phyloP scores from a whole-genome alignment of 2,113 vertebrate genomes.

The Bostrychus sinensis region DNA sequence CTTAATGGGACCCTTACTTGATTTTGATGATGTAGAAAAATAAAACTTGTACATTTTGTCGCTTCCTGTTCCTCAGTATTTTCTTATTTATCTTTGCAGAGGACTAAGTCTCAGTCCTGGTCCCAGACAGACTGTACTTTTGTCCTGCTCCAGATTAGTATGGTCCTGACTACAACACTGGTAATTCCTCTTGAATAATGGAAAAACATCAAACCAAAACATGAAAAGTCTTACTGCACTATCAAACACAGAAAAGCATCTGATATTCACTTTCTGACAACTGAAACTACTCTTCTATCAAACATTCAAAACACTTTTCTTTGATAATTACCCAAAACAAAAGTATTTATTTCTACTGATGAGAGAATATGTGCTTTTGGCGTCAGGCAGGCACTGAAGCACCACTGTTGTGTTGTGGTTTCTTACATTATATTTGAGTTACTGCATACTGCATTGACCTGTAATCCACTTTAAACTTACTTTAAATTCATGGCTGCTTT shows the following conservation, averaged over 20 bases:
- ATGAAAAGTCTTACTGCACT: too few relatives aligned
- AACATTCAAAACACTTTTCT: constrained; percentile 20
- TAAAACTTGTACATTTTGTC: too few relatives aligned
- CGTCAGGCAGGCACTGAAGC: constrained; percentile 53
- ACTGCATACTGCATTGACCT: constrained; percentile 13
- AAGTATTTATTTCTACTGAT: constrained; percentile 7
- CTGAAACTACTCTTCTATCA: constrained; percentile 5
- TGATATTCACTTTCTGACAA: constrained; percentile 37
- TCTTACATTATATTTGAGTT: constrained; percentile 1
- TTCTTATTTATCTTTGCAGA: too few relatives aligned
- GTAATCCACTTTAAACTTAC: neutral
- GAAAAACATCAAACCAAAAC: too few relatives aligned
- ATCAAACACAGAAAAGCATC: constrained; percentile 13
- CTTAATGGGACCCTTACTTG: too few relatives aligned
- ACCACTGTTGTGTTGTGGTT: constrained; percentile 35
- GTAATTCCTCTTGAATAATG: constrained; percentile 32
- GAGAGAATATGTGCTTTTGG: constrained; percentile 28
- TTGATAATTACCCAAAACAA: constrained; percentile 14
- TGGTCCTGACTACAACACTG: too few relatives aligned
- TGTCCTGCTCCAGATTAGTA: too few relatives aligned
- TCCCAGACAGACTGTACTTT: too few relatives aligned
- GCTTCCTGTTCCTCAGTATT: too few relatives aligned
- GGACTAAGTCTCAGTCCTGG: too few relatives aligned
- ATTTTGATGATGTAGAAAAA: too few relatives aligned
- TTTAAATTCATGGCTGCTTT: neutral